Base-by-base conservation (phyloP, 1,140 invertebrate species). In the Saccostrea cuccullata region DNA sequence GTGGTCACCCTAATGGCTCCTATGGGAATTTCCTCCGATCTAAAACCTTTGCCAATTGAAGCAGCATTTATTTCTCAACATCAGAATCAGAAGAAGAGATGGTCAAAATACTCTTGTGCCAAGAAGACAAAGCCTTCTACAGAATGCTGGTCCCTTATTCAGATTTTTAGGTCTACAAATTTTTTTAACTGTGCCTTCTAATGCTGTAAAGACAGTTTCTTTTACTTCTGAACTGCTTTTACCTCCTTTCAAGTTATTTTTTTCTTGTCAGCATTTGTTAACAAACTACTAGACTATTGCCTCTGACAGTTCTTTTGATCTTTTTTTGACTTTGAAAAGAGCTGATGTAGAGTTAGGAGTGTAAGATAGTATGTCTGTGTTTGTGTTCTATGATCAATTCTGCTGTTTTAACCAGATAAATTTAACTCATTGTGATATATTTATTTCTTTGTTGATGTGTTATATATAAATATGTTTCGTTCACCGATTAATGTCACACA, bases 1-100 rank as follows among this genome's bases (percentile, higher is more conserved):
- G 95, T 87, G 86, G 89, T 11, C 95, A 95, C 87, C 60, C 88
- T 11, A 84, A 86, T 55, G 60, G 86, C 0, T 92, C 90, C 77
- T 95, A 89, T 86, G 95, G 94, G 64, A 91, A 92, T 17, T 93
- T 91, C 85, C 82, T 93, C 82, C 77, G 89, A 70, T 86, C 87
- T 67, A 90, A 89, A 87, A 86, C 89, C 64, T 85, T 64, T 64
- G 55, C 58, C 20, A 85, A 60, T 13, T 85, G 47, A 77, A 77
- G 26, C 70, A 77, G 70, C 70, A 77, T 77, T 77, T 30, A 15
- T 30, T 26, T 30, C 30, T 26, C 70, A 36, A 77, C 30, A 77
- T 77, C 70, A 77, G 36, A 77, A 77, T 77, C 12, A 36, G 70
- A 77, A 26, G 26, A 77, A 30, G 70, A 36, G 70, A 77, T 15